Base-by-base conservation (phyloP, 1,140 invertebrate genomes). In the Danaus plexippus region DNA sequence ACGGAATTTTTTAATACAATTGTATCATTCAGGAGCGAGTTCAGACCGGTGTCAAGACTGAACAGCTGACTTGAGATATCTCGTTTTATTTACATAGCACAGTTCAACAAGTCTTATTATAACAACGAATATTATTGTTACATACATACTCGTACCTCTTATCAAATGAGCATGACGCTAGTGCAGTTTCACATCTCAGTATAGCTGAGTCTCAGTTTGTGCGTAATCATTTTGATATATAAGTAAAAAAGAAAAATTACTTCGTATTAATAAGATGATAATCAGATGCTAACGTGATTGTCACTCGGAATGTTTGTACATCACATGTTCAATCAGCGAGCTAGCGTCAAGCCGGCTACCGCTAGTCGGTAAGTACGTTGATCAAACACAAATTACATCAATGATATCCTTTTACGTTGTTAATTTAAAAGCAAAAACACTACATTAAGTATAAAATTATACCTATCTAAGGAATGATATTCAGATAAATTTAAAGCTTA, bases 1-100 rank as follows among this genome's bases (percentile, higher is more conserved):
- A 32, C 22, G 22, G 22, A 32, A 32, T 32, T 2, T 32, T 32
- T 32, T 32, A 32, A 32, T 32, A 32, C 7, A 32, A 65, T 67
- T 73, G 70, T 71, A 72, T 56, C 73, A 71, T 77, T 72, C 64
- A 69, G 45, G 62, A 55, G 56, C 22, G 58, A 59, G 76, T 71
- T 73, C 76, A 73, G 51, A 8, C 40, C 61, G 77, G 65, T 67
- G 70, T 75, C 70, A 54, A 50, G 57, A 68, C 58, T 59, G 67
- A 59, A 66, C 67, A 72, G 73, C 73, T 78, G 73, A 74, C 66
- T 64, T 57, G 58, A 65, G 51, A 44, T 61, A 58, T 62, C 54
- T 53, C 46, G 49, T 52, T 53, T 59, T 62, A 62, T 63, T 66
- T 66, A 59, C 59, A 59, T 58, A 43, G 54, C 47, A 53, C 50